These are phyloP conservation scores for Buceros bicornis DNA, from an alignment of 2,797 vertebrate genomes.

Conservation along the genomic window DNA sequence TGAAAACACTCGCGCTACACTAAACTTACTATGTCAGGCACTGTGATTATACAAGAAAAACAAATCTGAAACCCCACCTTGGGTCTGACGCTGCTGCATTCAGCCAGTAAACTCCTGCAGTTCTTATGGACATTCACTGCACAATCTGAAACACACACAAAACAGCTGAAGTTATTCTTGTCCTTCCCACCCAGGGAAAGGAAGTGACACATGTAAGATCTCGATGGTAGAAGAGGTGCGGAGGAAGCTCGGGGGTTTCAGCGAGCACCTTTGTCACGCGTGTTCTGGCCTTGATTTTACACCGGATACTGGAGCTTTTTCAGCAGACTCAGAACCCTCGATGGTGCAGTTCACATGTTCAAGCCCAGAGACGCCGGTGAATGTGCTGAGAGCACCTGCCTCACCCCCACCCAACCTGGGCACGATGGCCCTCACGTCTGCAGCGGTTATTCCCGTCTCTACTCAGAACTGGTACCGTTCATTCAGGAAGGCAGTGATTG, in stretches of 20 bases:
- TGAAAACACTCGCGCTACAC: background rate
- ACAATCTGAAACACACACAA: constrained; percentile 81
- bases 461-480: background rate
- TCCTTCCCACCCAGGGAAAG: background rate
- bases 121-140: constrained; percentile 92
- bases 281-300: background rate
- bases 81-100: constrained; percentile 87
- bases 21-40: background rate
- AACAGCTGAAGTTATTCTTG: background rate
- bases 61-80: constrained; percentile 82
- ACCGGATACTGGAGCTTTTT: background rate
- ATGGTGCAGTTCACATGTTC: background rate
- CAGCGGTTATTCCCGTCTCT: background rate
- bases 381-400: background rate
- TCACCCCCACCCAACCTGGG: background rate
- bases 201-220: background rate
- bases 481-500: background rate
- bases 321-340: background rate
- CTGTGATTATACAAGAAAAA: background rate
- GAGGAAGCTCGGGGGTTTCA: background rate
- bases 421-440: background rate
- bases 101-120: constrained; percentile 88
- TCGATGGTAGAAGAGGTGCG: background rate
- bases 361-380: background rate
- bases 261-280: background rate